Percentiles rank a stretch among this genome's conserved stretches.
Conservation (phyloP, 2,113 vertebrate species). For the Phodopus roborovskii region DNA sequence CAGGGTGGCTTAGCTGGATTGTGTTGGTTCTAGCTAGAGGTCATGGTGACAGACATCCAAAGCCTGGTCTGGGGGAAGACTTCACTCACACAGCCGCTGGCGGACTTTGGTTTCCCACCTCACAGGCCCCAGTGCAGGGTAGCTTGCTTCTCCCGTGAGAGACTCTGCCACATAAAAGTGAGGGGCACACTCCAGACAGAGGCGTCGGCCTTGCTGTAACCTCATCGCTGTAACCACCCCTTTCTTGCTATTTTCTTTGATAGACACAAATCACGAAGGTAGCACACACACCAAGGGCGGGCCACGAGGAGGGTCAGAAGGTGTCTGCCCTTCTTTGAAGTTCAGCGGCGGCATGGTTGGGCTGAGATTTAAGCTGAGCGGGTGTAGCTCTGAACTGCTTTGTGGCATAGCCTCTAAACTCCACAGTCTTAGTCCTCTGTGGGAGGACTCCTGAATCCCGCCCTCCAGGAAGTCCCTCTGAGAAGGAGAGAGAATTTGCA, state of each 20-base stretch:
- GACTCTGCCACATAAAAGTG: background rate
- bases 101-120: background rate
- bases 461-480: background rate
- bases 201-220: background rate
- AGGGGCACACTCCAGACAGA: background rate
- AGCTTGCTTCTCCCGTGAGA: background rate
- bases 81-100: background rate
- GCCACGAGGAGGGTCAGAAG: background rate
- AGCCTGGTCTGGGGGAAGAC: background rate
- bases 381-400: background rate
- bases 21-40: background rate
- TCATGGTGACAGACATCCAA: background rate
- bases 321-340: background rate
- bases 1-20: background rate
- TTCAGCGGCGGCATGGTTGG: background rate
- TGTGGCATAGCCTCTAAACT: background rate
- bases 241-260: conserved; percentile 1
- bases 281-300: background rate
- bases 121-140: background rate
- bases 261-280: background rate
- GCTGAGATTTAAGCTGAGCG: background rate
- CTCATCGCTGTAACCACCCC: background rate
- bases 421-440: background rate
- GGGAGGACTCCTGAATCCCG: background rate
- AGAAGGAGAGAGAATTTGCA: background rate